These are phyloP conservation scores for Lepus americanus DNA, from an alignment of 2,113 vertebrate species.

Conservation along the genomic window DNA sequence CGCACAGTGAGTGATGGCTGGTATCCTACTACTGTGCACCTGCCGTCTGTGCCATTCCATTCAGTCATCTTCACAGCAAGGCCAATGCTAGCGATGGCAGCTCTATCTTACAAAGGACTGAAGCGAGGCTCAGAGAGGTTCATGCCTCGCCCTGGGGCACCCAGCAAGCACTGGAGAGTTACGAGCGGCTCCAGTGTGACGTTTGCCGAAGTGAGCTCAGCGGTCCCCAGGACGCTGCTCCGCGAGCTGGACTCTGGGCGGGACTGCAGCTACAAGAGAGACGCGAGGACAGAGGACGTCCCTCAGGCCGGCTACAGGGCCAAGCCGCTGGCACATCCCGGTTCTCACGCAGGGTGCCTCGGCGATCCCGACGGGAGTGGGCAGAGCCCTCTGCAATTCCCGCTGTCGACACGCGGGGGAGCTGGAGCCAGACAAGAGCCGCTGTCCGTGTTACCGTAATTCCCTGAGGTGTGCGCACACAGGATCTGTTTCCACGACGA, in stretches of 20 bases:
- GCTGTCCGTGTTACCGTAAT: not conserved
- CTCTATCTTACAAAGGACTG: not conserved
- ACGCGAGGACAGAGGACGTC: not conserved
- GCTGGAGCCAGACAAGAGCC: not conserved
- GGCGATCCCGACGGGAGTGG: not conserved
- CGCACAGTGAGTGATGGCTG: not conserved
- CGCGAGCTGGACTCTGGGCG: fast-evolving
- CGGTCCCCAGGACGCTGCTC: not conserved
- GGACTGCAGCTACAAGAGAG: too few species aligned
- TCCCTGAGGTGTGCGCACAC: not conserved
- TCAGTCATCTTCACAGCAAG: not conserved
- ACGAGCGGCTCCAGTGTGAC: not conserved
- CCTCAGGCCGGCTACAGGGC: too few species aligned
- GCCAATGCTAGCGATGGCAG: not conserved
- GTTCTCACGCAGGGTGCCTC: not conserved
- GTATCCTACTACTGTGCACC: not conserved
- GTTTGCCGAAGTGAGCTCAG: not conserved
- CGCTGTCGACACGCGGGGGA: not conserved
- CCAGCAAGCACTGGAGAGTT: not conserved
- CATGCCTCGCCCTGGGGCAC: not conserved
- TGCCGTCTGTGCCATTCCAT: not conserved
- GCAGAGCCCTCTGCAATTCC: constrained; percentile 36
- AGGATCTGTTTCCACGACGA: fast-evolving
- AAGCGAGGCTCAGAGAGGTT: constrained; percentile 4
- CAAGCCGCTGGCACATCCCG: not conserved